Base-by-base conservation (phyloP, 2,888 invertebrate genomes). In the Drosophila prostipennis region DNA sequence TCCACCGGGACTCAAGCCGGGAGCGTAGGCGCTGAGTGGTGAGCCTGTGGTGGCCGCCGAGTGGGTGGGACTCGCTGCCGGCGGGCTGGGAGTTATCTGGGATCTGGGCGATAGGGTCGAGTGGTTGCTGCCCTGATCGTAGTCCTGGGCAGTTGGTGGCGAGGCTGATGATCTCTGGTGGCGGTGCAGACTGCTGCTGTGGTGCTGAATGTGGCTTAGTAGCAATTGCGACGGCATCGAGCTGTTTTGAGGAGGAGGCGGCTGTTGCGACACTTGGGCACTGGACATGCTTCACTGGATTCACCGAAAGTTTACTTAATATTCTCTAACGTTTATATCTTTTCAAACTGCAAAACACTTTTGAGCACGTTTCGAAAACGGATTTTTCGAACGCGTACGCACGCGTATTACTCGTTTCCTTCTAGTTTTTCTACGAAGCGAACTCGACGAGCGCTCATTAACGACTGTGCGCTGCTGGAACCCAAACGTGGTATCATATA, bases 251-350 rank as follows among this genome's bases (percentile, higher is more conserved):
- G 89, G 69, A 10, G 74, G 69, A 10, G 74, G 90, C 75, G 79
- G 90, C 73, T 88, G 91, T 67, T 91, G 91, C 51, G 91, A 90
- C 80, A 92, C 91, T 89, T 91, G 92, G 69, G 86, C 92, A 90
- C 91, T 91, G 72, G 92, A 91, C 91, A 91, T 91, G 76, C 80
- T 91, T 79, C 48, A 48, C 52, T 43, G 11, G 11, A 26, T 74
- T 75, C 78, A 75, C 56, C 67, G 2, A 49, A 59, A 29, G 53
- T 52, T 23, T 54, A 19, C 26, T 59, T 51, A 36, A 29, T 36
- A 32, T 42, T 8, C 14, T 3, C 14, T 48, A 11, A 19, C 3
- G 8, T 3, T 3, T 16, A 10, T 14, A 14, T 37, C n/a, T 39
- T 1, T 39, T 2, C 1, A 6, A 23, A 42, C 10, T 23, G 1